Evolutionary conservation across 2,888 invertebrate species (phyloP).

Genomic region (Drosophila percnosoma): DNA sequence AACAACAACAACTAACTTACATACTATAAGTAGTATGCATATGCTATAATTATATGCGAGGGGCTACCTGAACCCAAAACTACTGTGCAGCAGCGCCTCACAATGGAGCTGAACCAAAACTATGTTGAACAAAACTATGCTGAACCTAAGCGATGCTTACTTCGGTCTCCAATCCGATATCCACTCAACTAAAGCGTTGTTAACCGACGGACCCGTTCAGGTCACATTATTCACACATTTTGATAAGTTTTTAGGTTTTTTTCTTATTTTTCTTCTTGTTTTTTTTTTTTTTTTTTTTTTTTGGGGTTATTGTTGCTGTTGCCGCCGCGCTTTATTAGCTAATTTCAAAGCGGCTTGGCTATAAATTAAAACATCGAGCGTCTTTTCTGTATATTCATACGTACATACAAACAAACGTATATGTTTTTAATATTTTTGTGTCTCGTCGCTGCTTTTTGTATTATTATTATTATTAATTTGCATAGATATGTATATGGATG

Average conservation of each 20-base stretch:
- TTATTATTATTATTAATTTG: slow-evolving; percentile 64
- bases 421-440: slow-evolving; percentile 40
- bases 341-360: slow-evolving; percentile 78
- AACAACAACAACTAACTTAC: slow-evolving; percentile 2
- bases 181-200: slow-evolving; percentile 15
- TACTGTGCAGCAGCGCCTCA: slow-evolving; percentile 38
- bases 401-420: neutral
- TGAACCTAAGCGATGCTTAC: slow-evolving; percentile 4
- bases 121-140: slow-evolving; percentile 4
- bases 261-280: slow-evolving; percentile 13
- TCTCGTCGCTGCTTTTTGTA: slow-evolving; percentile 42
- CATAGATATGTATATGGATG: slow-evolving; percentile 56
- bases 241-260: slow-evolving; percentile 47
- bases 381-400: slow-evolving; percentile 18
- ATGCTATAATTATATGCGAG: slow-evolving; percentile 36
- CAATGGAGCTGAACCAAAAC: slow-evolving; percentile 24
- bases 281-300: neutral
- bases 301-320: slow-evolving; percentile 24
- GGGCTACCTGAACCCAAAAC: slow-evolving; percentile 54
- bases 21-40: slow-evolving; percentile 9
- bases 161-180: neutral
- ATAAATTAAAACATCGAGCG: slow-evolving; percentile 75
- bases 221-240: slow-evolving; percentile 78
- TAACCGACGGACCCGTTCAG: slow-evolving; percentile 65
- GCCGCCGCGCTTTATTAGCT: slow-evolving; percentile 66